Base-by-base conservation (phyloP, 2,888 invertebrate species). In the Octodonta nipae region DNA sequence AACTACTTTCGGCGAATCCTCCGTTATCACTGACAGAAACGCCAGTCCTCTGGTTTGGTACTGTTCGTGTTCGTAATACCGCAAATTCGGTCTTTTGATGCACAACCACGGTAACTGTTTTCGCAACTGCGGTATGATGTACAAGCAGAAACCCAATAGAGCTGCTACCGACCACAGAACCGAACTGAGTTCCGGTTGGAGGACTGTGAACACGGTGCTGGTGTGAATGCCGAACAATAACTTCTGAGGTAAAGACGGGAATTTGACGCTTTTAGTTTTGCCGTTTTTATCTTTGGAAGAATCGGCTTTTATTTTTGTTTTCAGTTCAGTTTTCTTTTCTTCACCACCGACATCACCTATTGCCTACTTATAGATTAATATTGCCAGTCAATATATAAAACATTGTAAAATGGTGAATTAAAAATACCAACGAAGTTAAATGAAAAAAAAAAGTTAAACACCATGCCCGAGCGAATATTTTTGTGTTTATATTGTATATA, bases 51-150 rank as follows among this genome's bases (percentile, higher is more conserved):
- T 72, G 42, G 88, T 88, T 60, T 95, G 92, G 58, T 84, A 93
- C 59, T 81, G 80, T 2, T 79, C 78, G 52, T 88, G 80, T 54
- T 95, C 93, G 49, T 79, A 74, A 13, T 83, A 79, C 15, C 78
- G 70, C 8, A 95, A 65, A 35, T 93, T 70, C 0, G 96, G 96
- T 27, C 84, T 77, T 0, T 93, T 83, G 32, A 93, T 75, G 52
- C 93, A 87, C 34, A 89, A 67, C 93, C 95, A 96, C 0, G 96
- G 96, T 60, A 92, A 75, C 58, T 96, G 93, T 57, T 95, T 92
- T 28, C 98, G 69, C 40, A 96, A 71, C 59, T 96, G 92, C 0
- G 95, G 93, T 42, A 84, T 71, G 25, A 93, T 59, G 63, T 98
- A 98, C 11, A 93, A 67, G 16, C 85, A 55, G 60, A 93, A 78